Percentiles rank a stretch among this genome's conserved stretches.
phyloP scores from a whole-genome alignment of 2,888 invertebrate genomes.

The Ennomos erosarius region DNA sequence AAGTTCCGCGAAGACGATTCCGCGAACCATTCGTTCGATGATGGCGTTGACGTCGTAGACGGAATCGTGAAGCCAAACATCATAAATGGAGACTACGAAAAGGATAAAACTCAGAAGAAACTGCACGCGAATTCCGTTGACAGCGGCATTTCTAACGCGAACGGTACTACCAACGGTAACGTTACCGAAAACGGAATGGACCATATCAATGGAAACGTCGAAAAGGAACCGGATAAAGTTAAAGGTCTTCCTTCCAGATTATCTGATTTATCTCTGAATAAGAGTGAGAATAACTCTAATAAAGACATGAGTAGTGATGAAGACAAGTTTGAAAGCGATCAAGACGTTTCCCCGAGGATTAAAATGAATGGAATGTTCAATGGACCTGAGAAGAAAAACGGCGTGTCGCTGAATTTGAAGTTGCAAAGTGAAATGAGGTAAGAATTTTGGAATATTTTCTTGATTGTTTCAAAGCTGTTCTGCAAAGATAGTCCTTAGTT shows the following conservation, averaged over 20 bases:
- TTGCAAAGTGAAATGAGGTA: conserved; percentile 80
- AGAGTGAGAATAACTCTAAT: conserved; percentile 60
- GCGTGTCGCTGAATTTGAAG: conserved; percentile 75
- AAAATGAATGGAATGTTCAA: conserved; percentile 55
- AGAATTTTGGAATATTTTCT: conserved; percentile 11
- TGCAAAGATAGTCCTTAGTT: neutral
- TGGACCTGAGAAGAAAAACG: conserved; percentile 66
- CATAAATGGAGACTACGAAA: conserved; percentile 38
- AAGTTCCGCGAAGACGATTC: conserved; percentile 69
- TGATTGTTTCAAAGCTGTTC: neutral
- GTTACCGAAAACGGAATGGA: conserved; percentile 34
- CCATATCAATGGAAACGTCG: conserved; percentile 46
- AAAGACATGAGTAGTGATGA: conserved; percentile 72
- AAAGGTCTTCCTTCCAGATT: conserved; percentile 63
- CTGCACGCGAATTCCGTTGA: conserved; percentile 74
- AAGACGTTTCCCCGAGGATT: conserved; percentile 62
- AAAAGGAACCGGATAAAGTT: conserved; percentile 53
- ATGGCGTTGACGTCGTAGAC: conserved; percentile 75
- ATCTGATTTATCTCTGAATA: conserved; percentile 73
- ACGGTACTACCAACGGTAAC: conserved; percentile 53
- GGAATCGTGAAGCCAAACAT: conserved; percentile 59
- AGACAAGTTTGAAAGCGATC: conserved; percentile 70
- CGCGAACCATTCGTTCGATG: conserved; percentile 77
- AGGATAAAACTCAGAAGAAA: conserved; percentile 60
- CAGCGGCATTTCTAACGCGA: conserved; percentile 73